Base-by-base conservation (phyloP, 2,888 invertebrate species). In the Matsumyia berberina region DNA sequence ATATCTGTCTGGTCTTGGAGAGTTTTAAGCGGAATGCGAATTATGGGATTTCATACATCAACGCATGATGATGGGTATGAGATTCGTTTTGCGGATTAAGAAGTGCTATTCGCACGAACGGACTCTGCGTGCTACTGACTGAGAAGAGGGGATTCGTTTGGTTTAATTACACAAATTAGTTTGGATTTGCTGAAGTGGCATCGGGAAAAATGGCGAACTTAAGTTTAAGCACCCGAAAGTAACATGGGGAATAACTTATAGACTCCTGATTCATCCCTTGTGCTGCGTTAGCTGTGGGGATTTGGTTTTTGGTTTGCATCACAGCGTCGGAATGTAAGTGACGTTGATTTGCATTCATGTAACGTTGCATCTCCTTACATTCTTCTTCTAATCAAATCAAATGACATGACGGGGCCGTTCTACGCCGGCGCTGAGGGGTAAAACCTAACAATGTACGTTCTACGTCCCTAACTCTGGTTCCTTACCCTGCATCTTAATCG, bases 1-100 rank as follows among this genome's bases (percentile, higher is more conserved):
- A 60, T 42, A 72, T 60, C 51, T 39, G 58, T 31, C 49, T 37
- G 37, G 37, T 72, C 49, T 37, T 7, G 49, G 35, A 24, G 1
- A 24, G 4, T 24, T 24, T 24, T 24, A 24, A 24, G 24, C 24
- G 24, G 46, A 15, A 55, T 42, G 17, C 46, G 19, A 19, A 46
- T 19, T 57, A 24, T 19, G 7, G 57, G 39, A 39, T 57, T 53
- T 51, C 51, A 37, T 53, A 39, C 29, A 35, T 35, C 29, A 66
- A 11, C 37, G 29, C 24, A 19, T 19, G 37, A 17, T 33, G 35
- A 35, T 39, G 15, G 42, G 11, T 24, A 3, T 24, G 24, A 4
- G 29, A 15, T 39, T 53, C 17, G 31, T 39, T 24, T 53, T 12
- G n/a, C 17, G 39, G 29, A 53, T 67, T 31, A 67, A 39, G 29